Percentiles rank a stretch among this genome's conserved stretches.
These are phyloP conservation scores for Drosophila lacteicornis DNA, from an alignment of 1,140 invertebrate genomes.

Conservation along the genomic window DNA sequence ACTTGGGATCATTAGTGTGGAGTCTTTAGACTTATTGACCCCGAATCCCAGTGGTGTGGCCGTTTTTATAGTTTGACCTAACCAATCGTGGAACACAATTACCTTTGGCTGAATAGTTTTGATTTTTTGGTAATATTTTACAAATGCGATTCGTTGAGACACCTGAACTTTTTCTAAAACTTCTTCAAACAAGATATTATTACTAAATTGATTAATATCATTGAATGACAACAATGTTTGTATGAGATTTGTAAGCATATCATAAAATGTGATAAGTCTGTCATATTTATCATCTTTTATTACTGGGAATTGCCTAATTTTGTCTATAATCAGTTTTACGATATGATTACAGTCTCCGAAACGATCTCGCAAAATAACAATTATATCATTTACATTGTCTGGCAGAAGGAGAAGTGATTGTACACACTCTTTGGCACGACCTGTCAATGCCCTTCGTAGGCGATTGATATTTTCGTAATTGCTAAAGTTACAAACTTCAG, in stretches of 20 bases:
- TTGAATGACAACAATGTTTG: constrained; percentile 10
- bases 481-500: constrained; percentile 1
- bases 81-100: constrained; percentile 16
- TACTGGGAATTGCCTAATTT: constrained; percentile 5
- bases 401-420: too few species aligned
- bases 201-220: constrained; percentile 18
- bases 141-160: constrained; percentile 19
- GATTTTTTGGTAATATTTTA: constrained; percentile 9
- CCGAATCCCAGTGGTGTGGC: constrained; percentile 13
- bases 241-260: constrained; percentile 27
- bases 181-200: constrained; percentile 25
- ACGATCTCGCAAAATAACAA: neutral
- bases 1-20: constrained; percentile 20
- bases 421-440: too few species aligned
- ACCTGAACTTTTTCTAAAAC: constrained; percentile 19
- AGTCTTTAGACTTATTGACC: constrained; percentile 7
- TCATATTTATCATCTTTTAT: constrained; percentile 23
- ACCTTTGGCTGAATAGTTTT: neutral
- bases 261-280: constrained; percentile 15
- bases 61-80: constrained; percentile 17
- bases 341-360: too few species aligned
- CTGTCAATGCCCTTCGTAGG: constrained; percentile 9
- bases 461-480: constrained; percentile 23
- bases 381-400: constrained; percentile 5
- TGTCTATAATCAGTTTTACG: constrained; percentile 11